phyloP scores from a whole-genome alignment of 2,113 vertebrate species.

The Vidua macroura region DNA sequence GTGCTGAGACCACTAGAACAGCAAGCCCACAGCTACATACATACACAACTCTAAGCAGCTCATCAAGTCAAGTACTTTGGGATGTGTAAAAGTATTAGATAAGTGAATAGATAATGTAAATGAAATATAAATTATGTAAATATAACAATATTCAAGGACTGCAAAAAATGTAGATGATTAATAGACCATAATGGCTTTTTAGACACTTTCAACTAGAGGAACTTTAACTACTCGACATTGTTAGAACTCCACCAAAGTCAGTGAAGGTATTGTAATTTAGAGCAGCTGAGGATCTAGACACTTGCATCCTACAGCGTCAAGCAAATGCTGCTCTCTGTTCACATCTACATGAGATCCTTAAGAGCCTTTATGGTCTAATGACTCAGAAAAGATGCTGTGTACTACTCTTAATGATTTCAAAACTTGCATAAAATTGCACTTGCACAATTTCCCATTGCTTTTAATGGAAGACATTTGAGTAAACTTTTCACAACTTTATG shows the following conservation, averaged over 20 bases:
- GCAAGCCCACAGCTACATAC: constrained; percentile 52
- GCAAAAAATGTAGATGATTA: constrained; percentile 55
- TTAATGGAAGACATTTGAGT: constrained; percentile 61
- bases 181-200: constrained; percentile 67
- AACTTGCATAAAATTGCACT: constrained; percentile 18
- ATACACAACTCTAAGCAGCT: constrained; percentile 46
- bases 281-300: not conserved
- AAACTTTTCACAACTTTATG: not conserved
- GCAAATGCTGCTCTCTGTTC: not conserved
- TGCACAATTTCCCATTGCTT: constrained; percentile 64
- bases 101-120: constrained; percentile 51
- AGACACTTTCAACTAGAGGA: not conserved
- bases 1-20: constrained; percentile 65
- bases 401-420: constrained; percentile 21
- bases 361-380: constrained; percentile 61
- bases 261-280: not conserved
- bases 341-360: not conserved
- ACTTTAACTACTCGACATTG: not conserved
- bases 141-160: constrained; percentile 54
- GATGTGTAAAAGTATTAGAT: constrained; percentile 35
- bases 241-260: not conserved
- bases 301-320: not conserved
- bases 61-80: constrained; percentile 40
- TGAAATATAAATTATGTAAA: constrained; percentile 53
- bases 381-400: constrained; percentile 56